Conservation (phyloP, 2,888 invertebrate species). For the Lepetodrilus schrolli region DNA sequence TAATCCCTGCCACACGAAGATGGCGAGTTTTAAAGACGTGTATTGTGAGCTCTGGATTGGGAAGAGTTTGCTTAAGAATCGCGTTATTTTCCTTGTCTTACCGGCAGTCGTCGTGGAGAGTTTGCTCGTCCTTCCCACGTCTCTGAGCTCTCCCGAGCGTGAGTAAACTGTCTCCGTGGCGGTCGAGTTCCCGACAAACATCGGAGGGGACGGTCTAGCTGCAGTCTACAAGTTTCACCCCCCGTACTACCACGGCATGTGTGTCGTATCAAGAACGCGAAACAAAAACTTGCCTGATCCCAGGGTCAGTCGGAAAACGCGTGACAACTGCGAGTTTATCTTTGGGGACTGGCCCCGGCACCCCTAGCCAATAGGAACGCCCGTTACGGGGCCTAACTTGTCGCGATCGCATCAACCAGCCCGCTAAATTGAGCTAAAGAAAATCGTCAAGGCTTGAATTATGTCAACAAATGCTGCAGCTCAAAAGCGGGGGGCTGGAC, state of each 20-base stretch:
- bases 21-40: not conserved
- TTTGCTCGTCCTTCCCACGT: not conserved
- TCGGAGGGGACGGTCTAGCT: not conserved
- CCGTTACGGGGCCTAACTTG: not conserved
- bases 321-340: conserved; percentile 31
- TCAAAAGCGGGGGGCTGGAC: conserved; percentile 4
- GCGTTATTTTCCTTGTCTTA: not conserved
- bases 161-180: conserved; percentile 1
- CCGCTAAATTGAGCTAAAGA: conserved; percentile 27
- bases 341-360: conserved; percentile 2
- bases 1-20: conserved; percentile 1
- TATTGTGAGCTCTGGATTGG: conserved; percentile 2
- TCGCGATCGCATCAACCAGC: not conserved
- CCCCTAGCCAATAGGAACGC: conserved; percentile 25
- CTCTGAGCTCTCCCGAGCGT: not conserved
- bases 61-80: conserved; percentile 17
- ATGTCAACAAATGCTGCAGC: conserved; percentile 27
- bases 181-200: not conserved
- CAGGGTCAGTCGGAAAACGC: conserved; percentile 28
- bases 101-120: not conserved
- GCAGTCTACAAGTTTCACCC: too few relatives aligned
- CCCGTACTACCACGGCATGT: conserved; percentile 27
- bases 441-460: conserved; percentile 26
- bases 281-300: conserved; percentile 36
- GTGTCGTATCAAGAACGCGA: conserved; percentile 29